Evolutionary conservation across 2,113 vertebrate genomes (phyloP).

Genomic region (Anarhynchus alexandrinus): DNA sequence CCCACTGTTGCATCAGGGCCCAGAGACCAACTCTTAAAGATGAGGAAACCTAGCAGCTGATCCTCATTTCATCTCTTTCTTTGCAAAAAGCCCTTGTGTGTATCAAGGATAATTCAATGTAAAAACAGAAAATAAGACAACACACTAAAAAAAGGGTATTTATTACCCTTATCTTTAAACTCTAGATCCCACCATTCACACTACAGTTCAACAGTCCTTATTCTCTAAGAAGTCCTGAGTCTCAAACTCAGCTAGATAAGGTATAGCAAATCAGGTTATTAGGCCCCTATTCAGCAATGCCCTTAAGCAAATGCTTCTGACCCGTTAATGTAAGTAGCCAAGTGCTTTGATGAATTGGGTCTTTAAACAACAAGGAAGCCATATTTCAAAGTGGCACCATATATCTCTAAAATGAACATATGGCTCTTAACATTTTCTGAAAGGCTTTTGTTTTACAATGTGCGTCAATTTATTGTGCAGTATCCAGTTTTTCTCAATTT

Average conservation of each 20-base stretch:
- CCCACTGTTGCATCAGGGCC: not conserved
- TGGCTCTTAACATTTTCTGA: constrained; percentile 7
- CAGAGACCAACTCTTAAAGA: not conserved
- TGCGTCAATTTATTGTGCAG: not conserved
- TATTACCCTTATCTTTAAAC: not conserved
- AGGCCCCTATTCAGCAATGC: not conserved
- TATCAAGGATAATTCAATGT: not conserved
- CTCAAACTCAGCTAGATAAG: not conserved
- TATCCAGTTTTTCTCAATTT: constrained; percentile 21
- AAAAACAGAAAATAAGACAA: not conserved
- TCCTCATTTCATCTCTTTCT: not conserved
- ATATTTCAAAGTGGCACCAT: not conserved
- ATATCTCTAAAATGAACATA: not conserved
- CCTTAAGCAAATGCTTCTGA: not conserved
- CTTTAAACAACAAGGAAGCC: constrained; percentile 7
- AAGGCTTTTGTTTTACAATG: constrained; percentile 29
- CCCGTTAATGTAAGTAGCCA: not conserved
- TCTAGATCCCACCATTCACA: not conserved
- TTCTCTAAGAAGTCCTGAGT: not conserved
- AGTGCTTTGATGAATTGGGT: not conserved
- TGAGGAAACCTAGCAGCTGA: not conserved
- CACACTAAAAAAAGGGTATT: fast-evolving
- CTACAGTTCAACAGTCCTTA: not conserved
- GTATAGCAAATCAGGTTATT: not conserved
- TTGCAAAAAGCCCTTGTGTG: not conserved